Percentiles rank a stretch among this genome's conserved stretches.
These are phyloP conservation scores for Denticeps clupeoides DNA, from an alignment of 2,797 vertebrate genomes.

Conservation along the genomic window DNA sequence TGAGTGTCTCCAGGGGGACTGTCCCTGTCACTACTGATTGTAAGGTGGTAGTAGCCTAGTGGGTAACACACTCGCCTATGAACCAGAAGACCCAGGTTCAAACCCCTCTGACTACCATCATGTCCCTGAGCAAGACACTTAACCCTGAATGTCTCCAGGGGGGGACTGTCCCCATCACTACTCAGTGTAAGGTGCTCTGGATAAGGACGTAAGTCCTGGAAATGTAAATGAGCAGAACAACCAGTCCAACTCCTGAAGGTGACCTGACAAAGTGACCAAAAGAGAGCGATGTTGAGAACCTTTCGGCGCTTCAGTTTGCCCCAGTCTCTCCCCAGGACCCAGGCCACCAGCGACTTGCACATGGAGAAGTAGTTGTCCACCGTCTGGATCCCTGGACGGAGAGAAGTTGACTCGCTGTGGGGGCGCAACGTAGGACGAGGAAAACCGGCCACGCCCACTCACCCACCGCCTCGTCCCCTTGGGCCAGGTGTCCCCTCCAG, in stretches of 20 bases:
- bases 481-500: constrained; percentile 41
- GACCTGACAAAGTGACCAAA: constrained; percentile 1
- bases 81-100: no score
- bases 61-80: no score
- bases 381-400: constrained; percentile 36
- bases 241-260: not conserved
- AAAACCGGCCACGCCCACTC: not conserved
- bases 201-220: no score
- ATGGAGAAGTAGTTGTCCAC: constrained; percentile 49
- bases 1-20: no score
- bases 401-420: not conserved
- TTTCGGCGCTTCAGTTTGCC: constrained; percentile 45
- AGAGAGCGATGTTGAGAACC: constrained; percentile 22
- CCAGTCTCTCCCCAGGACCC: constrained; percentile 47
- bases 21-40: no score
- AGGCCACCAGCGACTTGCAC: constrained; percentile 47
- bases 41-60: no score
- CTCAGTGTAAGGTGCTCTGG: no score
- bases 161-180: no score
- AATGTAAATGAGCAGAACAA: not conserved
- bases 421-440: not conserved
- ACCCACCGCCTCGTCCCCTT: constrained; percentile 39
- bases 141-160: no score
- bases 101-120: no score
- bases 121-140: no score